Base-by-base conservation (phyloP, 2,113 vertebrate genomes). In the Candoia aspera region DNA sequence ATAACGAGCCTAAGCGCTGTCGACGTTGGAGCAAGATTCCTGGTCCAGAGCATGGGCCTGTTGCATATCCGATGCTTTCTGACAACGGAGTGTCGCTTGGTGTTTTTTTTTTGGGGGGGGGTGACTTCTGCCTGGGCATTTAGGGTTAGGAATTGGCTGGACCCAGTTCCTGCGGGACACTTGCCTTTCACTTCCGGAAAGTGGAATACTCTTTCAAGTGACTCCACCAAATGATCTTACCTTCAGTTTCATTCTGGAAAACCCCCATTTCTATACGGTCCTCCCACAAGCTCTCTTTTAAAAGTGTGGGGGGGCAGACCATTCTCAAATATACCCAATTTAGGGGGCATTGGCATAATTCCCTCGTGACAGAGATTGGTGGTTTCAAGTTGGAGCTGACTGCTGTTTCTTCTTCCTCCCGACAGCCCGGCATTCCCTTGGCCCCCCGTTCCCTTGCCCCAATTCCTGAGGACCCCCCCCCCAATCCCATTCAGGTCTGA, bases 1-100 rank as follows among this genome's bases (percentile, higher is more conserved):
- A 73, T 33, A 0, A 17, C 6, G 17, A 33, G 13, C 5, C 4
- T 6, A 1, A 1, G 5, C 8, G n/a, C 6, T 6, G 6, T 0
- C 4, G 19, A 59, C 6, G 4, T 59, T 8, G 19, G 6, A 33
- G 13, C 10, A 2, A 33, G 64, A 33, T 6, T 73, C 13, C 17
- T 17, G n/a, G n/a, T n/a, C 29, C 12, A 15, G 12, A n/a, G 62
- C 6, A n/a, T 13, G 1, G 29, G 62, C 62, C 29, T 68, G 29
- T 6, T 4, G 11, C 62, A 1, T 33, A 17, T 15, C n/a, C 64
- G 2, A 2, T 0, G 1, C 15, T 68, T 15, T 33, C 13, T 4
- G 1, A 33, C 4, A 6, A n/a, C 13, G 12, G 5, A 4, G 13
- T 68, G n/a, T 73, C 64, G 29, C 13, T 73, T 33, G 2, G 33